These are phyloP conservation scores for Chaenogobius annularis DNA, from an alignment of 2,113 vertebrate genomes.

Conservation along the genomic window DNA sequence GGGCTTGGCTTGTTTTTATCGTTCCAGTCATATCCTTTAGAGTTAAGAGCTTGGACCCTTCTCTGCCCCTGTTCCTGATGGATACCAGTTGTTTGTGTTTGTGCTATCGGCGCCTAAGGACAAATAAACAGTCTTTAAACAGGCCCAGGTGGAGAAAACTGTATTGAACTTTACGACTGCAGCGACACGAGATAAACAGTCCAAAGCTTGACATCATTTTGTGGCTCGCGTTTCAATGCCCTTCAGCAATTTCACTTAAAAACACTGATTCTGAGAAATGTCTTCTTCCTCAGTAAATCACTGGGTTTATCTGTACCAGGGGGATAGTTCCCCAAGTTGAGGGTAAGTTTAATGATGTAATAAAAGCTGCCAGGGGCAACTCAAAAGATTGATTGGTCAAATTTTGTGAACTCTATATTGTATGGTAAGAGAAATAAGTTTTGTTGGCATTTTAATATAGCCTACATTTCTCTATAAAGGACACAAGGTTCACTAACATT, in stretches of 20 bases:
- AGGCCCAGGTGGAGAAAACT: conserved; percentile 16
- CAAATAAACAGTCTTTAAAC: conserved; percentile 21
- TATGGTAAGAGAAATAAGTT: conserved; percentile 1
- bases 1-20: conserved; percentile 31
- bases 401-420: conserved; percentile 11
- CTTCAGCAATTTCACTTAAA: background rate
- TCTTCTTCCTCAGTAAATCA: conserved; percentile 52
- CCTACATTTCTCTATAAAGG: background rate
- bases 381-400: conserved; percentile 40
- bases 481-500: background rate
- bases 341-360: conserved; percentile 32
- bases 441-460: background rate
- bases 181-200: conserved; percentile 2
- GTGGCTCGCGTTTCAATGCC: conserved; percentile 17
- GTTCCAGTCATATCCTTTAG: conserved; percentile 25
- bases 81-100: conserved; percentile 36
- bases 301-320: conserved; percentile 37
- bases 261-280: conserved; percentile 24
- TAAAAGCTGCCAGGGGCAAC: conserved; percentile 18
- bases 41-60: background rate
- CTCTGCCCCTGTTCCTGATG: background rate
- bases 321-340: conserved; percentile 44
- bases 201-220: conserved; percentile 30
- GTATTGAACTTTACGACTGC: background rate
- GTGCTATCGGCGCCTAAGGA: background rate